Conservation (phyloP, 2,797 vertebrate genomes). For the Pangasius krempfi region DNA sequence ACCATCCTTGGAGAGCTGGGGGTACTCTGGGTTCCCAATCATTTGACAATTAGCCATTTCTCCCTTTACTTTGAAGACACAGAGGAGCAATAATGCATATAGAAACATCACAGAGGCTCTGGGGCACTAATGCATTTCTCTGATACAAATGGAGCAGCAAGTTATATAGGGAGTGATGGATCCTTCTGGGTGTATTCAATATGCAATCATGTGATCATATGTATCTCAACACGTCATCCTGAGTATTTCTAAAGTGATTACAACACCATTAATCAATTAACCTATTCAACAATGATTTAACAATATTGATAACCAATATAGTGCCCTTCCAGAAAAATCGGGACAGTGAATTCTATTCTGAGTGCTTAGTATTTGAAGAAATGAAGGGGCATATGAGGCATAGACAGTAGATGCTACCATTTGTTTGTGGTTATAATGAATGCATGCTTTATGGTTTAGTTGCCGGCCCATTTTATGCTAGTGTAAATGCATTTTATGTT, state of each 20-base stretch:
- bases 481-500: background rate
- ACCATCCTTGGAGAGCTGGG: slow-evolving; percentile 60
- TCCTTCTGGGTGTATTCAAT: slow-evolving; percentile 3
- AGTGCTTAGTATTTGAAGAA: background rate
- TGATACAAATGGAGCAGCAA: background rate
- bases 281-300: background rate
- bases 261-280: background rate
- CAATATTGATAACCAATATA: background rate
- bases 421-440: background rate
- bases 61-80: slow-evolving; percentile 55
- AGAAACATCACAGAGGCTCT: slow-evolving; percentile 59
- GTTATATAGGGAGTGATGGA: slow-evolving; percentile 43
- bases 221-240: background rate
- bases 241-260: background rate
- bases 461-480: background rate
- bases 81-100: slow-evolving; percentile 55
- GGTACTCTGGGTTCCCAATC: slow-evolving; percentile 65
- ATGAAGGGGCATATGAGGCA: background rate
- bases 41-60: slow-evolving; percentile 63
- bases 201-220: slow-evolving; percentile 26
- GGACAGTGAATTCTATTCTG: background rate
- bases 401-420: background rate
- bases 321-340: background rate
- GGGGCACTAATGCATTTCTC: background rate
- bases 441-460: background rate